Evolutionary conservation across 2,797 vertebrate species (phyloP), one percentile per base, ranked within the genome.

Genomic region (Sternotherus odoratus): DNA sequence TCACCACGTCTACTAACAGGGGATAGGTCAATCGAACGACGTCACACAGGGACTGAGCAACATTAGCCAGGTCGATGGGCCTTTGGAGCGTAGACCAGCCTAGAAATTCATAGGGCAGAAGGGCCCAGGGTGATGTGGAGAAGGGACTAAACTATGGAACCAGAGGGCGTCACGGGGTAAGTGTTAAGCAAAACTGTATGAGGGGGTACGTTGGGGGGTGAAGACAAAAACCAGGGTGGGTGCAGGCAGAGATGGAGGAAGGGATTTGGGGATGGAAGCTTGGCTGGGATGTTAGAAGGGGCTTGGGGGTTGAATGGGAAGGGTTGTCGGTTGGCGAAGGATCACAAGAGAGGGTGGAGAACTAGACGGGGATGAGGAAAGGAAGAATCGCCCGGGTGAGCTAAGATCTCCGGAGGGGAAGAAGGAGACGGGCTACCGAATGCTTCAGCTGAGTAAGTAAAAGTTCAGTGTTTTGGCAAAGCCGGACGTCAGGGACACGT

Each of bases 1-100:
- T 15, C 0, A 7, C 3, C 30, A 15, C 5, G 3, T 1, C 28
- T 33, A 60, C 30, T n/a, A n/a, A 16, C 30, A 33, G 30, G n/a
- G n/a, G n/a, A n/a, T n/a, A n/a, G 13, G 57, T 33, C 57, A 16
- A 17, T 7, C 12, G 30, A 60, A 60, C 13, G 13, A 15, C 12
- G 0, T 30, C 6, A 2, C 56, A 57, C 3, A 28, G 13, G 12
- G 23, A 4, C 9, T 26, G 54, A 26, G 53, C 53, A 5, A 28
- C 54, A 12, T 16, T 56, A 5, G 24, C 54, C 24, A 26, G 54
- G 30, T 63, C 7, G 4, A 60, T 33, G 30, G 16, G 13, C 33
- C 17, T 12, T 15, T 33, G 33, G 30, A 16, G 7, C 16, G 57
- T 4, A 60, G 30, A 10, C 8, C 16, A 63, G 16, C 60, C 60